A percentile compares a stretch with the other conserved stretches of the same genome.
phyloP scores from a whole-genome alignment of 2,113 vertebrate species.

The Hippocampus abdominalis region DNA sequence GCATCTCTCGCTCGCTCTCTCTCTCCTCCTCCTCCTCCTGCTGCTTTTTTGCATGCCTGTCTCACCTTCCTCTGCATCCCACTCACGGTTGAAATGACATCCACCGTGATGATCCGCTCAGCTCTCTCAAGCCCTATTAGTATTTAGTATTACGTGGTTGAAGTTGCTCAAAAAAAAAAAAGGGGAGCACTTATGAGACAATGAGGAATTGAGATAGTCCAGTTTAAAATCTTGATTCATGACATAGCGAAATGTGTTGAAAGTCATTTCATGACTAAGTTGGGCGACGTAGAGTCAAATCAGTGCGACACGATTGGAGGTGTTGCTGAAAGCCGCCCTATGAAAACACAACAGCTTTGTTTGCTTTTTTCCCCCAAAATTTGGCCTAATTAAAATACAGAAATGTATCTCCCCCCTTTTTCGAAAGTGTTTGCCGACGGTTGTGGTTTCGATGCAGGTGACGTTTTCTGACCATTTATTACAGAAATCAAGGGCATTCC shows the following conservation, averaged over 20 bases:
- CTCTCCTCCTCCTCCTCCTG: background rate
- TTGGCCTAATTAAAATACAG: too few species aligned
- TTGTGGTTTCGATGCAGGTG: background rate
- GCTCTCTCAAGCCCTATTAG: slow-evolving; percentile 29
- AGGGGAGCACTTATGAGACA: background rate
- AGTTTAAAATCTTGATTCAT: background rate
- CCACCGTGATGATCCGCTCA: slow-evolving; percentile 34
- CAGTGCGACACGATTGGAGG: too few species aligned
- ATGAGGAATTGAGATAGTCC: background rate
- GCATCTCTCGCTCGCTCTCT: slow-evolving; percentile 20
- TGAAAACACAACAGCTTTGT: too few species aligned
- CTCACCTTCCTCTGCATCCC: slow-evolving; percentile 20
- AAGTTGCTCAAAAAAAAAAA: background rate
- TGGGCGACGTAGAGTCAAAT: too few species aligned
- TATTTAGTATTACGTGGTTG: slow-evolving; percentile 23
- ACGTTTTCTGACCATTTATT: too few species aligned
- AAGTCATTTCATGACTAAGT: background rate
- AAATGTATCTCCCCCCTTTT: too few species aligned
- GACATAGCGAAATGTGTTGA: background rate
- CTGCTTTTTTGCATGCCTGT: slow-evolving; percentile 24
- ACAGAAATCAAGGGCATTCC: too few species aligned
- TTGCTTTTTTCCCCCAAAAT: too few species aligned
- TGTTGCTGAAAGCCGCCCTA: too few species aligned
- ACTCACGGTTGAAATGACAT: slow-evolving; percentile 26
- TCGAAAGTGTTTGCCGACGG: background rate